Base-by-base conservation (phyloP, 2,888 invertebrate genomes). In the Tubulanus polymorphus region DNA sequence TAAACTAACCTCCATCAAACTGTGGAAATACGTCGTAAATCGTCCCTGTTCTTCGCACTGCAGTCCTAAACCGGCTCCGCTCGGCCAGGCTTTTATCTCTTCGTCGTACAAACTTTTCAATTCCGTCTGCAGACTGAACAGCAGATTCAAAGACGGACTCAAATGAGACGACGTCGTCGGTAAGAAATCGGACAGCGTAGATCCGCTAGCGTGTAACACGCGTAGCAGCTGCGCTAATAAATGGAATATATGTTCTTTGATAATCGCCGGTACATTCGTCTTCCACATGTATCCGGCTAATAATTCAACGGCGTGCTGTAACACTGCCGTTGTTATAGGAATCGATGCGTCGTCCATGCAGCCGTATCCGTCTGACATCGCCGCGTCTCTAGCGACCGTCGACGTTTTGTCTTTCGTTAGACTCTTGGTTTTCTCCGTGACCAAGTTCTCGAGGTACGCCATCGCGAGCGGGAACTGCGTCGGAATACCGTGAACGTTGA, bases 401-500 rank as follows among this genome's bases (percentile, higher is more conserved):
- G 20, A 30, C 10, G 23, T 49, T 23, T 23, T 15, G 18, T 10
- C 12, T 23, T 45, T 8, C 46, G 8, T 23, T 23, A 45, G 46
- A n/a, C 26, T 6, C 12, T 23, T 18, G 18, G 23, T 23, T 41
- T 15, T 65, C 55, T 73, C 70, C 1, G 70, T 69, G 29, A 74
- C 68, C 8, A 77, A 63, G 3, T 72, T 74, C 63, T 77, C 75
- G n/a, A 76, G 69, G 63, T 75, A 78, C 2, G 76, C 69, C 26
- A 78, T 54, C 2, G 77, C 74, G 51, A 79, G 64, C 20, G 76
- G 68, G 61, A 79, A 75, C 62, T 78, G 74, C 3, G 74, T 69
- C 3, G 78, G 76, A 3, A 79, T 65, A n/a, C 73, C 75, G 55
- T 79, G 77, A 15, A 79, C 67, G 1, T 74, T 73, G 12, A 79